Base-by-base conservation (phyloP, 2,888 invertebrate species). In the Acleris literana region DNA sequence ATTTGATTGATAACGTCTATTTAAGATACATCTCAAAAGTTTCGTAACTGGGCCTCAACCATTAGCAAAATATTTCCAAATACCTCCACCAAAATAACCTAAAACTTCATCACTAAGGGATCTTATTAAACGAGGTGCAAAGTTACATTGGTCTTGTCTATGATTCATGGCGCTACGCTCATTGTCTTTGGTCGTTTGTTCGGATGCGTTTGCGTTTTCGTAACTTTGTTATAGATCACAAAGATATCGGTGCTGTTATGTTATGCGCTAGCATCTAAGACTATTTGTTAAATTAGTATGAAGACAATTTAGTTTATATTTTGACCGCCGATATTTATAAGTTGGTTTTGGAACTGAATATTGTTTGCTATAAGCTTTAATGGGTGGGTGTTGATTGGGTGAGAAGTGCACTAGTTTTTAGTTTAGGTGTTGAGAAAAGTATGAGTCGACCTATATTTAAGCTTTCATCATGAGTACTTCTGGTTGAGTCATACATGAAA, bases 151-250 rank as follows among this genome's bases (percentile, higher is more conserved):
- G 66, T 52, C 18, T 22, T 46, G 52, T 74, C 72, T 75, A 80
- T 88, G 88, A 88, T 82, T 88, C 87, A 88, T 83, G 72, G 78
- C 75, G 76, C 69, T 74, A 73, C 77, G 74, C 76, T 84, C 80
- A 85, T 86, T 85, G 84, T 86, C 80, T 85, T 70, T 74, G 68
- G 70, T 68, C 72, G 74, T 80, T 76, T 78, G 75, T 72, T 73
- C 76, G 72, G 70, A 74, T 76, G 62, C 66, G 66, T 62, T 56
- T 22, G 65, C 55, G 60, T 56, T 65, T 68, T 68, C 68, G 68
- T 57, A 68, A 68, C 64, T 61, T 64, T 61, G 64, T 57, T 61
- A 61, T 60, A 51, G 33, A 55, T 56, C 43, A 65, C 65, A 49
- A 65, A 65, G 3, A 56, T 65, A 61, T 11, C n/a, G 51, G 55